Conservation (phyloP, 1,140 invertebrate genomes). For the Coelopa frigida region DNA sequence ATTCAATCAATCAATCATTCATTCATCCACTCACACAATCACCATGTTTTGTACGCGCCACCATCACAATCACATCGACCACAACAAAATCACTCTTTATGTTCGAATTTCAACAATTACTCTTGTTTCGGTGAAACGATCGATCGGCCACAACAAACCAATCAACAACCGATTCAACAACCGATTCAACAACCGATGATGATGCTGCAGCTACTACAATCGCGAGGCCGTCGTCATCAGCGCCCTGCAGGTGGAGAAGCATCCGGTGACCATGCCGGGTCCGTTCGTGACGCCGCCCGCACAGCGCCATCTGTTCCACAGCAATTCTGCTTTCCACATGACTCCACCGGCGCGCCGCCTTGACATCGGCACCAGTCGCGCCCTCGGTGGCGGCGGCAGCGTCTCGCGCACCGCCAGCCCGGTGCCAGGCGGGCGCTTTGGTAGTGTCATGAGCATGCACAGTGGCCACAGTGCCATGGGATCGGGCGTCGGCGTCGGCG, state of each 20-base stretch:
- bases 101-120: too few species aligned
- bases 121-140: too few species aligned
- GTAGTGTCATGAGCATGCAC: constrained; percentile 44
- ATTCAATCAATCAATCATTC: too few species aligned
- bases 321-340: constrained; percentile 43
- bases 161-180: too few species aligned
- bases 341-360: constrained; percentile 41
- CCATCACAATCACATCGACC: too few species aligned
- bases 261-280: constrained; percentile 79
- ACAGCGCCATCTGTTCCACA: constrained; percentile 45
- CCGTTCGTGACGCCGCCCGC: constrained; percentile 62
- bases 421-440: constrained; percentile 49
- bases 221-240: constrained; percentile 87
- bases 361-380: constrained; percentile 39
- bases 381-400: constrained; percentile 20
- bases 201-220: constrained; percentile 76
- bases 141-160: too few species aligned
- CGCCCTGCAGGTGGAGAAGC: constrained; percentile 86
- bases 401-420: constrained; percentile 49
- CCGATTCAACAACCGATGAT: too few species aligned
- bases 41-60: too few species aligned
- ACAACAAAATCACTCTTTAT: too few species aligned
- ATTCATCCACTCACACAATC: too few species aligned
- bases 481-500: too few species aligned
- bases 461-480: too few species aligned